A percentile compares a stretch with the other conserved stretches of the same genome.
phyloP scores from a whole-genome alignment of 2,113 vertebrate genomes.

The Sakesphorus luctuosus region DNA sequence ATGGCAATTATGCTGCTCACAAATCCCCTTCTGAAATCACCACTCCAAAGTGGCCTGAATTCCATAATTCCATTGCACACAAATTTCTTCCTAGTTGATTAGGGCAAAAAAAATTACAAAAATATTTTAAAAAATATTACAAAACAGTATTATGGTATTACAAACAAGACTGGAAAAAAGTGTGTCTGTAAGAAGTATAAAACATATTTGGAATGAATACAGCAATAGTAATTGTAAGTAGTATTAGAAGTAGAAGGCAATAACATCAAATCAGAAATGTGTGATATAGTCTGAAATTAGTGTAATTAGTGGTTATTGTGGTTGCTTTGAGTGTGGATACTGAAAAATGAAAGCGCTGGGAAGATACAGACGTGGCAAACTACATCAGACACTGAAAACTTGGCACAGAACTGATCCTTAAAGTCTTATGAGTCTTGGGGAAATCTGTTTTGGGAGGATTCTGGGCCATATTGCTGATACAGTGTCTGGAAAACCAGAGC shows the following conservation, averaged over 20 bases:
- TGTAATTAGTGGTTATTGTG: neutral
- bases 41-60: neutral
- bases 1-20: neutral
- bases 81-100: neutral
- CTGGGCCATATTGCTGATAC: neutral
- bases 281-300: neutral
- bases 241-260: neutral
- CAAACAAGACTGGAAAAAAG: neutral
- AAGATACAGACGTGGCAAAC: neutral
- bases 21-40: constrained; percentile 9
- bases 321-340: neutral
- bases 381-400: neutral
- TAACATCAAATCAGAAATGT: neutral
- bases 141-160: neutral
- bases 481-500: neutral
- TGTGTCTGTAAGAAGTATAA: neutral
- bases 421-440: neutral
- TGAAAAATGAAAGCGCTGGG: neutral
- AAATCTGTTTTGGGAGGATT: neutral
- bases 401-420: neutral
- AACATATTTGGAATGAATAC: neutral
- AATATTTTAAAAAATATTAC: neutral
- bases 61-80: neutral
- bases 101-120: neutral
- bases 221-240: neutral